Conservation (phyloP, 2,797 vertebrate species). For the Australoheros facetus region DNA sequence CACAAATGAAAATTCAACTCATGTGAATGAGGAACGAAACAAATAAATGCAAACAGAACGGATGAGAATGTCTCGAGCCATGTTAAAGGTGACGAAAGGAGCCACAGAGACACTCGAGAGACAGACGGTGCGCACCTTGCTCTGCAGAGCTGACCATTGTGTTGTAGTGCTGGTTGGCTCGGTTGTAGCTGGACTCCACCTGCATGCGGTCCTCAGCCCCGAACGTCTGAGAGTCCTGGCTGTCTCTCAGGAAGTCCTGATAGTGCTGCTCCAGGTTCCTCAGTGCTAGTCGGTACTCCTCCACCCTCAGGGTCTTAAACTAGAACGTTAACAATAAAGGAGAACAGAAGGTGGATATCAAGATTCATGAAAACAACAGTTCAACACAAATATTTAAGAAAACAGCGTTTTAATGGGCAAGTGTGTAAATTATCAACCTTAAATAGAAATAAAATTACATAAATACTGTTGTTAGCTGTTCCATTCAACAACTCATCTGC, state of each 20-base stretch:
- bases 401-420: too few relatives aligned
- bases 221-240: conserved; percentile 88
- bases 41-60: neutral
- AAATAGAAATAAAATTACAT: neutral
- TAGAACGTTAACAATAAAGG: conserved; percentile 38
- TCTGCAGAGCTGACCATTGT: conserved; percentile 86
- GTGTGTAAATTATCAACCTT: neutral
- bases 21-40: conserved; percentile 26
- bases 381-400: neutral
- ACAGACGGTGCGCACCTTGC: conserved; percentile 80
- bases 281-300: conserved; percentile 88
- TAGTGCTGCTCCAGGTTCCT: conserved; percentile 90
- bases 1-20: conserved; percentile 19
- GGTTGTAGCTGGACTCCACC: conserved; percentile 85
- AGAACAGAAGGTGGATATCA: neutral
- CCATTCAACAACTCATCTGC: neutral
- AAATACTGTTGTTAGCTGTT: too few relatives aligned
- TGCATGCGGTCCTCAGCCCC: conserved; percentile 90
- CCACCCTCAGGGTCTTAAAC: conserved; percentile 89
- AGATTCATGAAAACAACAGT: neutral
- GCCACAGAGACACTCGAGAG: neutral
- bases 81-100: neutral
- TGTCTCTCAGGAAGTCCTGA: conserved; percentile 91
- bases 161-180: conserved; percentile 87
- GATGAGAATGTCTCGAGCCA: neutral